A percentile compares a stretch with the other conserved stretches of the same genome.
Evolutionary conservation across 2,797 vertebrate species (phyloP).

Genomic region (Orientallactaga sibirica): DNA sequence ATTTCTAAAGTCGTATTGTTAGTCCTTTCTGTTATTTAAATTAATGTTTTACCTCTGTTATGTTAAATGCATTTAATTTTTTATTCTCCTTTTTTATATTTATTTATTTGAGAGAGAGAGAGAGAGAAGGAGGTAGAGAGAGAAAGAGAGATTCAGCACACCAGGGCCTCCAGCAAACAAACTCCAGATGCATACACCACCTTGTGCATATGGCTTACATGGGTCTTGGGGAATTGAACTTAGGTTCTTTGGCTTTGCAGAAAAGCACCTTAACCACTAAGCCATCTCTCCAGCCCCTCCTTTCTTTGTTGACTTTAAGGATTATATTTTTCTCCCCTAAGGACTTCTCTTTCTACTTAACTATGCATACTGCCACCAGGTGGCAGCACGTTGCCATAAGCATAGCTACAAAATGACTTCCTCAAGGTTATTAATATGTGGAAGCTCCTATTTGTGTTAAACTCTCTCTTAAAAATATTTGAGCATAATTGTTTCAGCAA

Average conservation of each 20-base stretch:
- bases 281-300: too few species aligned
- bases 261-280: too few species aligned
- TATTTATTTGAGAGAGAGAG: too few species aligned
- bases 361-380: conserved; percentile 57
- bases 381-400: conserved; percentile 63
- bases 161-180: too few species aligned
- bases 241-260: too few species aligned
- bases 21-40: conserved; percentile 4
- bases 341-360: background rate
- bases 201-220: too few species aligned
- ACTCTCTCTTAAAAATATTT: conserved; percentile 43
- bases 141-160: too few species aligned
- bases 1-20: conserved; percentile 29
- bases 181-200: too few species aligned
- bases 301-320: conserved; percentile 23
- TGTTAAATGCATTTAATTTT: conserved; percentile 30
- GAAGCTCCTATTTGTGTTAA: conserved; percentile 33
- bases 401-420: conserved; percentile 23
- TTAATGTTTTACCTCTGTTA: conserved; percentile 52
- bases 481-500: conserved; percentile 3
- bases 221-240: too few species aligned
- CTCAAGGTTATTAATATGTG: conserved; percentile 44
- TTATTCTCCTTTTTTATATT: background rate
- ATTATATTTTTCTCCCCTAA: conserved; percentile 2
- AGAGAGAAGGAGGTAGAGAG: too few species aligned